Evolutionary conservation across 2,888 invertebrate species (phyloP).

Genomic region (Andrena chrysosceles): DNA sequence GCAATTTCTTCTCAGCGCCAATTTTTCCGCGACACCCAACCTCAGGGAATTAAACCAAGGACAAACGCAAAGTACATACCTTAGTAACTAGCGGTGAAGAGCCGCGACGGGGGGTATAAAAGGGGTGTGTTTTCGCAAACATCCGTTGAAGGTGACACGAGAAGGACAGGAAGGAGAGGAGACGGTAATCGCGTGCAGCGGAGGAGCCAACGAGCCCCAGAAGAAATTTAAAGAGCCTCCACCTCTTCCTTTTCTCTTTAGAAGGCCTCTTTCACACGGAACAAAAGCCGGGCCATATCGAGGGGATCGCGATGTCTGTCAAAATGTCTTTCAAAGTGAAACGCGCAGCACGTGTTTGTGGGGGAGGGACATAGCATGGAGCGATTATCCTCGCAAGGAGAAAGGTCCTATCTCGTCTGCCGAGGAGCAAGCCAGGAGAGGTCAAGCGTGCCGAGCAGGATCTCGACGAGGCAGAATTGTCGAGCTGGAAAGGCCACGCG

Average conservation of each 20-base stretch:
- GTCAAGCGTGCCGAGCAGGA: slow-evolving; percentile 54
- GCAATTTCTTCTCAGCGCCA: too few species aligned
- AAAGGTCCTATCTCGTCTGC: slow-evolving; percentile 56
- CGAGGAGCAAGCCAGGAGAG: slow-evolving; percentile 47
- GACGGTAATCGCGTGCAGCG: slow-evolving; percentile 9
- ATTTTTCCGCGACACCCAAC: too few species aligned
- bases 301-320: slow-evolving; percentile 52
- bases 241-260: slow-evolving; percentile 14
- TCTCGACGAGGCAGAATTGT: slow-evolving; percentile 38
- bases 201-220: not conserved
- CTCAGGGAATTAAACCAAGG: too few species aligned
- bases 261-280: slow-evolving; percentile 46
- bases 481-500: slow-evolving; percentile 52
- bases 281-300: slow-evolving; percentile 51
- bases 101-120: not conserved
- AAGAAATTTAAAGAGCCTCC: slow-evolving; percentile 21
- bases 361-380: slow-evolving; percentile 40
- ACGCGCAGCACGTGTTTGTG: slow-evolving; percentile 20
- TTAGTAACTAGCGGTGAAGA: not conserved
- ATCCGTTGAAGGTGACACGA: slow-evolving; percentile 20
- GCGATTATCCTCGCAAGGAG: slow-evolving; percentile 59
- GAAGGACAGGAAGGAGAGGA: not conserved
- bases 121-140: slow-evolving; percentile 31
- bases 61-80: too few species aligned
- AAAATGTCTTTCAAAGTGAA: slow-evolving; percentile 44